Base-by-base conservation (phyloP, 2,888 invertebrate species). In the Papilio demoleus region DNA sequence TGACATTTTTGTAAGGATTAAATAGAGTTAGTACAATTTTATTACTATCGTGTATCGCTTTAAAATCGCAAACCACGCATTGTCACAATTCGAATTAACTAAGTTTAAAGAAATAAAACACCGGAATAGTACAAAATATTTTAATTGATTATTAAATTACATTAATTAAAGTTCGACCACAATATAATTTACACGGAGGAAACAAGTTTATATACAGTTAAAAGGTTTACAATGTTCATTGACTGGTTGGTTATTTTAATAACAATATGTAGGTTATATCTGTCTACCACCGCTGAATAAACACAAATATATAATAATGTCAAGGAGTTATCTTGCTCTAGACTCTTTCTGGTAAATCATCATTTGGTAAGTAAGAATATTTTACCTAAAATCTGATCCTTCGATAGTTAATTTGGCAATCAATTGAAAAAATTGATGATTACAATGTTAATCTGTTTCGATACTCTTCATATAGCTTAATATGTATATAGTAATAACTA, bases 101-200 rank as follows among this genome's bases (percentile, higher is more conserved):
- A 22, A 50, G 0, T 50, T 1, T 6, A 53, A n/a, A 1, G n/a
- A 31, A 53, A 53, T 53, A 53, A 53, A 53, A 53, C 27, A 27
- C 12, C 53, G n/a, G 8, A n/a, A 12, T 27, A n/a, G 19, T 53
- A 53, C n/a, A 27, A 53, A 53, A 53, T 53, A 53, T 53, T 53
- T 53, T 27, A 53, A 53, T 53, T 53, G 47, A n/a, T 27, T 3
- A 53, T n/a, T 27, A 24, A 27, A 27, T 53, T 53, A 24, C 17
- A 53, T 27, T n/a, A 53, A 4, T 14, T 27, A 22, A 47, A 22
- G 11, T 53, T 53, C 53, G n/a, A 53, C 53, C 27, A 53, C 53
- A 53, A 53, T 50, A n/a, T n/a, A n/a, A n/a, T n/a, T 22, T 22
- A 50, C 14, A 11, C 4, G 53, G 8, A 27, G n/a, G 4, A 27